Evolutionary conservation across 2,888 invertebrate species (phyloP), one percentile per base, ranked within the genome.

Genomic region (Troides aeacus): DNA sequence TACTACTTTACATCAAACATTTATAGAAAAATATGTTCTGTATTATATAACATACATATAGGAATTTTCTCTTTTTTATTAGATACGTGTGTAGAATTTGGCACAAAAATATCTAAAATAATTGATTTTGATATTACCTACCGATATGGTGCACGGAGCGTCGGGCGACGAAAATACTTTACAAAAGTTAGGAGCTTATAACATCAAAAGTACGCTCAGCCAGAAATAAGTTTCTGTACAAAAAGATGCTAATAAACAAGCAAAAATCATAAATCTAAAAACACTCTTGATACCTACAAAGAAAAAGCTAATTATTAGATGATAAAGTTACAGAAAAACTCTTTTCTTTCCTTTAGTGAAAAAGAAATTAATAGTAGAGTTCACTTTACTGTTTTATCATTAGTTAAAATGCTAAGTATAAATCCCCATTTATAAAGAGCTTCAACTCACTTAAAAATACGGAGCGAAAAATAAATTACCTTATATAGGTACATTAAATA

Each of bases 21-120:
- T 82, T 75, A 81, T 87, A 87, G 78, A 87, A 87, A 86, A 87
- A 87, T 87, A 86, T 76, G 81, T 76, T 82, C 75, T 75, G 72
- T 79, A 73, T 71, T 74, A 66, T 69, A 72, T 73, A 69, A 75
- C 72, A 69, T 59, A 71, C 72, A 74, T 74, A 76, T 59, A 56
- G 10, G 21, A 56, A 56, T 53, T 53, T 53, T n/a, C 15, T 53
- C 23, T 53, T 56, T 12, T 56, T 23, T 36, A 57, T 36, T 64
- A 53, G n/a, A 30, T 30, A 58, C 7, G 8, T 23, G 24, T 53
- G n/a, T 57, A 57, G 17, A 36, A 42, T 65, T 66, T 66, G 66
- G 66, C 66, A 66, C 66, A 65, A n/a, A 18, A 57, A 21, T 17
- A 10, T 53, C 24, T 12, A n/a, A 6, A 53, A 53, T 53, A 53